Evolutionary conservation across 2,888 invertebrate species (phyloP), one percentile per base, ranked within the genome.

Genomic region (Brassicogethes aeneus): DNA sequence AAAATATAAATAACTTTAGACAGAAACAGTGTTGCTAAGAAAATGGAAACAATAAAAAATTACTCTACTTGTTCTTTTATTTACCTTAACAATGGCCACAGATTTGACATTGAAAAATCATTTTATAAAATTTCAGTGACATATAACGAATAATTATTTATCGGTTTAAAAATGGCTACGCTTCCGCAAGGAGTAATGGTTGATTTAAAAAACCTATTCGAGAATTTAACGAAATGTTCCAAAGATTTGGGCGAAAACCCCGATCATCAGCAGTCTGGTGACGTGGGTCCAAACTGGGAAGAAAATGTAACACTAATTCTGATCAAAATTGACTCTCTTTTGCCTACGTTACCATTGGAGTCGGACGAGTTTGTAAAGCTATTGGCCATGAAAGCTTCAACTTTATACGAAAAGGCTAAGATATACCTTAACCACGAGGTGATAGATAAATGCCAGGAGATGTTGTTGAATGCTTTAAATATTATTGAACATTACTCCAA

Each of bases 401-500:
- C 66, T n/a, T 43, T 57, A 8, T 68, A 66, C 42, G 68, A 68
- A 51, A 60, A 60, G 46, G 65, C 65, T 1, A 68, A 66, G 55
- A 55, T 65, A 8, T 42, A 54, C n/a, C 48, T 63, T 15, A 46
- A 50, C 7, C 43, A 53, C 13, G 61, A 62, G 13, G 45, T 53
- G 10, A 49, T 57, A 15, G 35, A 41, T 2, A 51, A 50, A 17
- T 56, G 61, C n/a, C 52, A 56, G 44, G 49, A 48, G 2, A 46
- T 56, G 17, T 44, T 68, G 37, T 57, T 64, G 40, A 52, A 52
- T 37, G 58, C 61, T 10, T 44, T 65, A 31, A 46, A 51, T n/a
- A 23, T 61, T 10, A 56, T 65, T 16, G 44, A 49, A 34, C 53
- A 56, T 2, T 44, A 54, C 37, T 43, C 45, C 2, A 48, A 51